These are phyloP conservation scores for Forbesichthys agassizii DNA, from an alignment of 2,113 vertebrate species.

Conservation along the genomic window DNA sequence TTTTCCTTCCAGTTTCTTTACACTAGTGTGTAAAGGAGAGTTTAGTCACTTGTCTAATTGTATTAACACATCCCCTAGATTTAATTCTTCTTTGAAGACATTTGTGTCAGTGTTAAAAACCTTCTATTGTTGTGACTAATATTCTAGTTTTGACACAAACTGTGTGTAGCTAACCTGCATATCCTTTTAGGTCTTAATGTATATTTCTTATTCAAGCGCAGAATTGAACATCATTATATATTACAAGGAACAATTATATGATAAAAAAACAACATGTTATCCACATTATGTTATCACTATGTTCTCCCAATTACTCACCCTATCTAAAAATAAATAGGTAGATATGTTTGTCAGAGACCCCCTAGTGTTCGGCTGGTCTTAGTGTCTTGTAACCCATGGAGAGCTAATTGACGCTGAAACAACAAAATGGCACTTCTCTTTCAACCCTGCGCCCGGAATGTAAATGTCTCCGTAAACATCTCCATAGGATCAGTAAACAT, in stretches of 20 bases:
- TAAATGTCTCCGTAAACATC: slow-evolving; percentile 22
- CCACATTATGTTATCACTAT: neutral
- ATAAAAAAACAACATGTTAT: neutral
- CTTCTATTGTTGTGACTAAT: neutral
- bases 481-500: slow-evolving; percentile 28
- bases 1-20: neutral
- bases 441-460: slow-evolving; percentile 17
- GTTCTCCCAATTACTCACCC: neutral
- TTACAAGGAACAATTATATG: no score
- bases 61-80: neutral
- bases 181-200: neutral
- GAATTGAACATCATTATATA: neutral
- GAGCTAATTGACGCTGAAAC: slow-evolving; percentile 46
- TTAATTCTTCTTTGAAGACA: neutral
- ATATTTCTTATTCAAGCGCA: neutral
- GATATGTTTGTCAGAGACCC: slow-evolving; percentile 37
- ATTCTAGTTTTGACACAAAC: neutral
- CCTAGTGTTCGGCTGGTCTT: slow-evolving; percentile 35
- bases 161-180: neutral
- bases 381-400: slow-evolving; percentile 37
- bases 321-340: neutral
- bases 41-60: neutral
- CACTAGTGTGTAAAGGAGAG: neutral
- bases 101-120: neutral
- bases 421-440: slow-evolving; percentile 29